Evolutionary conservation across 2,888 invertebrate genomes (phyloP).

Genomic region (Plebejus anna): DNA sequence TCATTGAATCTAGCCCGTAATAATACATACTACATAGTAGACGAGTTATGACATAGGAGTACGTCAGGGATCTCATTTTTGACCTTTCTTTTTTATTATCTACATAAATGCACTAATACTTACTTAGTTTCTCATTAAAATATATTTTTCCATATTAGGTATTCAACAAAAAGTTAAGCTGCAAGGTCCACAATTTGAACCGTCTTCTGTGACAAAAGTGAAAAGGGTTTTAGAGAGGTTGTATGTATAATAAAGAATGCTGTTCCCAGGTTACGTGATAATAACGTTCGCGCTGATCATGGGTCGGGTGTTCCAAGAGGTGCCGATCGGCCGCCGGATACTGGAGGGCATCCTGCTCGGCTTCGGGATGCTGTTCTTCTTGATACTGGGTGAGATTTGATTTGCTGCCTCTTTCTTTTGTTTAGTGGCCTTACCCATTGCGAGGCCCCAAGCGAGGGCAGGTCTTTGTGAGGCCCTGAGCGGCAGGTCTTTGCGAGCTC

Average conservation of each 20-base stretch:
- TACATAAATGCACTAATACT: neutral
- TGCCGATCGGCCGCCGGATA: conserved; percentile 81
- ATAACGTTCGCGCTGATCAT: conserved; percentile 84
- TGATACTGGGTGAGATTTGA: conserved; percentile 78
- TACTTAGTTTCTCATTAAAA: no score
- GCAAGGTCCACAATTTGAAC: no score
- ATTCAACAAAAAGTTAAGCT: no score
- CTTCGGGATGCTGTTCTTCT: conserved; percentile 84
- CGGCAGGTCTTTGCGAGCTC: no score
- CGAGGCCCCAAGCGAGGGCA: no score
- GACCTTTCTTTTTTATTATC: neutral
- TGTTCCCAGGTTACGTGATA: conserved; percentile 81
- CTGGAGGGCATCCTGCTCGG: conserved; percentile 85
- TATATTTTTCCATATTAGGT: no score
- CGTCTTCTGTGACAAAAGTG: no score
- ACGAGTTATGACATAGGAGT: neutral
- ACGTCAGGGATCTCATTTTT: neutral
- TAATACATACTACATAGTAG: no score
- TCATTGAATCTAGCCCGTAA: neutral
- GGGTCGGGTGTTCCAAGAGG: conserved; percentile 82
- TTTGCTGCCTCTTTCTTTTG: no score
- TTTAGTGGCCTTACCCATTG: no score
- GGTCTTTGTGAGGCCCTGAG: no score
- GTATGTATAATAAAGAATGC: neutral
- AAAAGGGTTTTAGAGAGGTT: no score